Evolutionary conservation across 2,888 invertebrate genomes (phyloP).

Genomic region (Eulithis prunata): DNA sequence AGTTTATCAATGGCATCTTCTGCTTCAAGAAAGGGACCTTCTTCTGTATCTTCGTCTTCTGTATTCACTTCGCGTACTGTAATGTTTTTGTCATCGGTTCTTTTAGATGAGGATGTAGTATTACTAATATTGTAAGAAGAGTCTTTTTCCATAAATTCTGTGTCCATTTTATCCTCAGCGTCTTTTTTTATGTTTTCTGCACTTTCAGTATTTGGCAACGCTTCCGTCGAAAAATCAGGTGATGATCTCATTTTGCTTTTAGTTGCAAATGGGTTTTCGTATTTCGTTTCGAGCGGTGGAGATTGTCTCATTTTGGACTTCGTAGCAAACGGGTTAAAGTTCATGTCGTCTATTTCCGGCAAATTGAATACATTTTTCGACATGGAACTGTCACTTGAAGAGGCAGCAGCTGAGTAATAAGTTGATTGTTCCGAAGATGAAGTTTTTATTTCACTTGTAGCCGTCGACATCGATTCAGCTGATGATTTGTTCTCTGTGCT

Average conservation of each 20-base stretch:
- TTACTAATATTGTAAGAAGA: conserved; percentile 49
- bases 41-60: conserved; percentile 77
- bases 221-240: conserved; percentile 38
- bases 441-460: conserved; percentile 46
- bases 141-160: conserved; percentile 51
- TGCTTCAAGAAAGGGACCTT: conserved; percentile 73
- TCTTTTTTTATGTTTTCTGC: conserved; percentile 15
- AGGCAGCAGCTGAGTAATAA: conserved; percentile 56
- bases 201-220: conserved; percentile 21
- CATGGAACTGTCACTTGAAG: conserved; percentile 53
- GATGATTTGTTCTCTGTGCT: conserved; percentile 26
- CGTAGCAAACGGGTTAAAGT: conserved; percentile 69
- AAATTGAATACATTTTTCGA: conserved; percentile 70
- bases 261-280: conserved; percentile 46
- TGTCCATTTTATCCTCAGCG: conserved; percentile 46
- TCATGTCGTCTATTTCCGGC: conserved; percentile 70
- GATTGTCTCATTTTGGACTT: conserved; percentile 63
- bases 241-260: conserved; percentile 45
- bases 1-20: conserved; percentile 58
- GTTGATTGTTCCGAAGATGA: conserved; percentile 63
- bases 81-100: conserved; percentile 56
- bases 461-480: conserved; percentile 20
- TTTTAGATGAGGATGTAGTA: conserved; percentile 58
- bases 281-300: conserved; percentile 46
- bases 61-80: conserved; percentile 67